A percentile compares a stretch with the other conserved stretches of the same genome.
phyloP scores from a whole-genome alignment of 2,797 vertebrate genomes.

The Nasua narica region DNA sequence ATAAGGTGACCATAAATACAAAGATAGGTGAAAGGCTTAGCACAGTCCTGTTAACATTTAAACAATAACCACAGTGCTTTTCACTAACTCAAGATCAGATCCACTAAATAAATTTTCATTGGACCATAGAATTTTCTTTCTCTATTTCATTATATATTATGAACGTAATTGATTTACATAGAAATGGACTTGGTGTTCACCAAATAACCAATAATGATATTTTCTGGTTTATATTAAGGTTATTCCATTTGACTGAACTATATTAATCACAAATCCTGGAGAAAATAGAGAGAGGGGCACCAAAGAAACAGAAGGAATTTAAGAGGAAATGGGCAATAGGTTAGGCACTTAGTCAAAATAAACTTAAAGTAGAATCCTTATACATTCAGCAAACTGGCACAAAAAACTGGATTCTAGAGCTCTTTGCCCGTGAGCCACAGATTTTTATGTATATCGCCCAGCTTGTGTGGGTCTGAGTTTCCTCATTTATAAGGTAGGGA shows the following conservation, averaged over 20 bases:
- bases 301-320: neutral
- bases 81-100: neutral
- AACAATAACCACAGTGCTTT: neutral
- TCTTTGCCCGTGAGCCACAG: neutral
- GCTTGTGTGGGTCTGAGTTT: neutral
- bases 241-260: neutral
- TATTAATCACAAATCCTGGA: neutral
- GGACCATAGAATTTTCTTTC: neutral
- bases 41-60: neutral
- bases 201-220: neutral
- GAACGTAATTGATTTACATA: neutral
- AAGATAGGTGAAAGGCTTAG: neutral
- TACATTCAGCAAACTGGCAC: neutral
- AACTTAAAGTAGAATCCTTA: neutral
- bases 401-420: neutral
- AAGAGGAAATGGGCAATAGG: neutral
- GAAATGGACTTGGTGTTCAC: neutral
- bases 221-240: neutral
- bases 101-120: neutral
- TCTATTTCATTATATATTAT: neutral
- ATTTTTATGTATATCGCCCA: neutral
- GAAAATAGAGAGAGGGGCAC: neutral
- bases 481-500: neutral
- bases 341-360: neutral
- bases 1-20: slow-evolving; percentile 26